A percentile compares a stretch with the other conserved stretches of the same genome.
Evolutionary conservation across 1,140 invertebrate species (phyloP).

Genomic region (Mercenaria mercenaria): DNA sequence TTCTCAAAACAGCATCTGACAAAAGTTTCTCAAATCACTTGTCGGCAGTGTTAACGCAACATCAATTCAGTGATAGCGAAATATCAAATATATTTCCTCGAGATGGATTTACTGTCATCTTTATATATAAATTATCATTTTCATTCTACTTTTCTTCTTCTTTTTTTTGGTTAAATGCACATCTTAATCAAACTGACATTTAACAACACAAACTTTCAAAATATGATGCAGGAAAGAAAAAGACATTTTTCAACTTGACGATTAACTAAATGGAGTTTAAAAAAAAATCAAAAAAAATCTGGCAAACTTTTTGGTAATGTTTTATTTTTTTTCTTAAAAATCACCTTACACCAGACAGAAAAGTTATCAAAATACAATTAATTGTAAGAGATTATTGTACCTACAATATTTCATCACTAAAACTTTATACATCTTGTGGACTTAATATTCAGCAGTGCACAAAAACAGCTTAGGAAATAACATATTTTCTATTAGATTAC

Average conservation of each 20-base stretch:
- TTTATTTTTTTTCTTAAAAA: too few species aligned
- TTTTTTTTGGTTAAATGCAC: slow-evolving; percentile 27
- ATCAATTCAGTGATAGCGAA: neutral
- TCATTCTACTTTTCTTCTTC: slow-evolving; percentile 21
- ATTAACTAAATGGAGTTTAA: neutral
- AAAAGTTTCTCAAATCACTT: slow-evolving; percentile 1
- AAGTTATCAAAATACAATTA: too few species aligned
- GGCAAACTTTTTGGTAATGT: too few species aligned
- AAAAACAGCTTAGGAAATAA: too few species aligned
- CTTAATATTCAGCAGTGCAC: too few species aligned
- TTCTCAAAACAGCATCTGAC: neutral
- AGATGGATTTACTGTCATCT: neutral
- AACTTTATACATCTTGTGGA: too few species aligned
- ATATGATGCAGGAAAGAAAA: neutral
- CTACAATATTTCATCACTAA: too few species aligned
- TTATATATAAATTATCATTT: slow-evolving; percentile 37
- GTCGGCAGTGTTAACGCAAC: neutral
- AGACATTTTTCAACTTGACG: neutral
- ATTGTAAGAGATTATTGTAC: too few species aligned
- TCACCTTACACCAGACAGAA: too few species aligned
- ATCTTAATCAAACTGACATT: slow-evolving; percentile 28
- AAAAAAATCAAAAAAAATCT: too few species aligned
- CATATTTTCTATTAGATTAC: too few species aligned
- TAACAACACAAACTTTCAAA: slow-evolving; percentile 29
- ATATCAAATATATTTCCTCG: neutral